Percentiles rank a stretch among this genome's conserved stretches.
These are phyloP conservation scores for Panurus biarmicus DNA, from an alignment of 2,113 vertebrate species.

Conservation along the genomic window DNA sequence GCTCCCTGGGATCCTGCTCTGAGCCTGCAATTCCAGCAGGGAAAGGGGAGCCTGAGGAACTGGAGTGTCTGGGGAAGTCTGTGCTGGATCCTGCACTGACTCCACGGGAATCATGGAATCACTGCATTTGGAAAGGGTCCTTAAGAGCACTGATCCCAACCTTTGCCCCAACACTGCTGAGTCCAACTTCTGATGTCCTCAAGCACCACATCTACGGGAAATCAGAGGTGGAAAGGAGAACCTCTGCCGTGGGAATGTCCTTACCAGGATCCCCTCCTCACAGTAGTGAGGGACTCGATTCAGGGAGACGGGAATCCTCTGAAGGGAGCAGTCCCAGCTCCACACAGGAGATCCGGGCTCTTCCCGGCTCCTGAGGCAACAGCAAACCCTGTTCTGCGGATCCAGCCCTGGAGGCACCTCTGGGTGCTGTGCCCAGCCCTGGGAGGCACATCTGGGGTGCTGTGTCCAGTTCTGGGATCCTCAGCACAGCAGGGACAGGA, in stretches of 20 bases:
- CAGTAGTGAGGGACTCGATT: accelerated
- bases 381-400: accelerated
- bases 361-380: neutral
- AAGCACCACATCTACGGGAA: accelerated
- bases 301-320: neutral
- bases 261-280: neutral
- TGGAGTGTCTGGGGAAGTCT: neutral
- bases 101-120: neutral
- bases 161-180: accelerated
- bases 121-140: neutral
- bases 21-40: neutral
- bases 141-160: neutral
- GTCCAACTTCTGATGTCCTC: neutral
- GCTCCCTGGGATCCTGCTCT: neutral
- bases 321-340: neutral
- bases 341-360: accelerated
- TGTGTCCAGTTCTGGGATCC: no score
- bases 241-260: neutral
- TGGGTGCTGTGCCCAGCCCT: neutral
- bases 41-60: neutral
- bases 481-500: no score
- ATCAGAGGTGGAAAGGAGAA: neutral
- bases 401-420: neutral
- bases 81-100: neutral
- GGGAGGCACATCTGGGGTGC: no score